These are phyloP conservation scores for Torymus tubicola DNA, from an alignment of 2,888 invertebrate genomes.

Conservation along the genomic window DNA sequence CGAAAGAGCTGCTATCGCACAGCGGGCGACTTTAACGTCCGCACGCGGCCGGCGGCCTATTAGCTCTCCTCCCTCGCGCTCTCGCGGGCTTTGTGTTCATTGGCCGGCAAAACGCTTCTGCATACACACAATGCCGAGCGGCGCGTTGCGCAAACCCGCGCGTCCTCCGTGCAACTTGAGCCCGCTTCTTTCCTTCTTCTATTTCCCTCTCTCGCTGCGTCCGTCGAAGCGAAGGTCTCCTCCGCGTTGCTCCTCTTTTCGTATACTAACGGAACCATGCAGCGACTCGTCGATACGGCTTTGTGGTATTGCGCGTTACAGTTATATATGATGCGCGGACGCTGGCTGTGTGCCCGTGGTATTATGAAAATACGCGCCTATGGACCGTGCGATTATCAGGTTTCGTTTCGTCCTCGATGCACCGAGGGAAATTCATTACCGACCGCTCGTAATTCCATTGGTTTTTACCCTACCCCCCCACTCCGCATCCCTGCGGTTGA, in stretches of 20 bases:
- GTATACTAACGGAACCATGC: neutral
- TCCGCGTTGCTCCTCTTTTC: neutral
- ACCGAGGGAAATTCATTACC: constrained; percentile 1
- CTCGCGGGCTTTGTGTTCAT: constrained; percentile 68
- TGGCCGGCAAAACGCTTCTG: constrained; percentile 69
- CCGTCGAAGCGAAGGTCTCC: neutral
- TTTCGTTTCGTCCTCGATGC: neutral
- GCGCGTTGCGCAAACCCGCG: constrained; percentile 59
- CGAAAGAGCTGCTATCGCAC: neutral
- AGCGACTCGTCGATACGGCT: neutral
- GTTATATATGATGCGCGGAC: constrained; percentile 26
- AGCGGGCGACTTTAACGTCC: constrained; percentile 10
- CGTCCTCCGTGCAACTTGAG: constrained; percentile 2
- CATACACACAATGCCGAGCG: constrained; percentile 55
- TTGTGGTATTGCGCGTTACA: constrained; percentile 18
- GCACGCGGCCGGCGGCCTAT: constrained; percentile 26
- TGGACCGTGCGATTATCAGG: neutral
- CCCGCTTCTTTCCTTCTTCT: neutral
- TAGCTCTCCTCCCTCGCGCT: constrained; percentile 57
- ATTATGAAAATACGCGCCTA: constrained; percentile 21
- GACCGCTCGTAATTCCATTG: neutral
- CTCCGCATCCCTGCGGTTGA: no score
- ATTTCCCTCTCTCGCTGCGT: neutral
- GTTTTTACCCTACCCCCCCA: neutral
- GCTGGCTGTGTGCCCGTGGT: neutral